Percentiles rank a stretch among this genome's conserved stretches.
These are phyloP conservation scores for Lasioglossum villosulum DNA, from an alignment of 2,888 invertebrate species.

Conservation along the genomic window DNA sequence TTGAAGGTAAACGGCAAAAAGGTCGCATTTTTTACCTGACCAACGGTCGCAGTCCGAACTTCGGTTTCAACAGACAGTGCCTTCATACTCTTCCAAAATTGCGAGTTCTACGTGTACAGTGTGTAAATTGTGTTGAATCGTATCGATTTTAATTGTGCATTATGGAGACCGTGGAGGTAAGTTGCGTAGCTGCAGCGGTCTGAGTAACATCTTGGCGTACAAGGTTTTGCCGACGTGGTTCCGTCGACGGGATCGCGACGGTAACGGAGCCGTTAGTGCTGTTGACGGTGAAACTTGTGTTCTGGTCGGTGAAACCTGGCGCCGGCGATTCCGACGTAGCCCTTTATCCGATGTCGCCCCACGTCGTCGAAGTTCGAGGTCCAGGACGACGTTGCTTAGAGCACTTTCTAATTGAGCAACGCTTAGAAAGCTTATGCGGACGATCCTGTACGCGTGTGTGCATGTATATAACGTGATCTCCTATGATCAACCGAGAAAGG, in stretches of 20 bases:
- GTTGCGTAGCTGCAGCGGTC: too few relatives aligned
- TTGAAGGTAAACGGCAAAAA: too few relatives aligned
- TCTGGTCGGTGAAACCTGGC: slow-evolving; percentile 1
- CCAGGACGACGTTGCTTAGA: slow-evolving; percentile 26
- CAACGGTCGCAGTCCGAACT: too few relatives aligned
- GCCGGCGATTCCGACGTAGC: slow-evolving; percentile 8
- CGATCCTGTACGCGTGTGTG: not conserved
- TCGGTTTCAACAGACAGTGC: too few relatives aligned
- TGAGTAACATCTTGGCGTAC: not conserved
- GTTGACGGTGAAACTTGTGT: slow-evolving; percentile 7
- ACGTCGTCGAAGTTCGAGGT: slow-evolving; percentile 10
- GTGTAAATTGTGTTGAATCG: too few relatives aligned
- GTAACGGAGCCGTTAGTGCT: not conserved
- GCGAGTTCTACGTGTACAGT: too few relatives aligned
- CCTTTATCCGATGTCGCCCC: slow-evolving; percentile 3
- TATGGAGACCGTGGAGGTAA: too few relatives aligned
- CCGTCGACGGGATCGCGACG: not conserved
- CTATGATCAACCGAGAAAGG: not conserved
- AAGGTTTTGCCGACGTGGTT: not conserved
- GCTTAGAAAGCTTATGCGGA: slow-evolving; percentile 43
- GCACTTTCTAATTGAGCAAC: slow-evolving; percentile 60
- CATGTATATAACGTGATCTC: not conserved
- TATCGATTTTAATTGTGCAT: too few relatives aligned
- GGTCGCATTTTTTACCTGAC: too few relatives aligned
- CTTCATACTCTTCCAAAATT: too few relatives aligned